phyloP scores from a whole-genome alignment of 1,140 invertebrate genomes.

The Drosophila bipectinata region DNA sequence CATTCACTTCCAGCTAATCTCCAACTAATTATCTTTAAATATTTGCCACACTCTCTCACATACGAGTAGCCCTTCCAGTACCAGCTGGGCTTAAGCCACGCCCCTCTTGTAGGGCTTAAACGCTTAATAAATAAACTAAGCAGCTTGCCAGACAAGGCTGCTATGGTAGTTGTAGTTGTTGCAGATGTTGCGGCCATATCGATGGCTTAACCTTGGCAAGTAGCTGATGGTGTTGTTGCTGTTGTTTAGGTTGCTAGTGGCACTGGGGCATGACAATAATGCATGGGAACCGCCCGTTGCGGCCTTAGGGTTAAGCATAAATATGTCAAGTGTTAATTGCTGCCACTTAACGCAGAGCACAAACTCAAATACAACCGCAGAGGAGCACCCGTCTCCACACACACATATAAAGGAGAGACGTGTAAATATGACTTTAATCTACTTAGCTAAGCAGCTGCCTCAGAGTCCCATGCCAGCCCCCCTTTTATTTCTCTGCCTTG shows the following conservation, averaged over 20 bases:
- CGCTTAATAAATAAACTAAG: conserved; percentile 76
- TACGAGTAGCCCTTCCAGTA: not conserved
- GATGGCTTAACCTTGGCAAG: conserved; percentile 66
- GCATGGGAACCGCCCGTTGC: conserved; percentile 54
- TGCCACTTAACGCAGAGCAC: conserved; percentile 79
- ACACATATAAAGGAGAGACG: conserved; percentile 18
- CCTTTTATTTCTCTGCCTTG: conserved; percentile 21
- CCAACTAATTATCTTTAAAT: conserved; percentile 69
- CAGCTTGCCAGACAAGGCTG: conserved; percentile 65
- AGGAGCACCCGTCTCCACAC: conserved; percentile 9
- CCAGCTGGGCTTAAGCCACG: conserved; percentile 24
- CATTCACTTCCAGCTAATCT: not conserved
- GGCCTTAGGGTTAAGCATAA: conserved; percentile 70
- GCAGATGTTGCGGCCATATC: conserved; percentile 55
- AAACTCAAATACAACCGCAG: conserved; percentile 69
- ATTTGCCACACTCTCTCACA: conserved; percentile 49
- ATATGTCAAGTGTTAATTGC: conserved; percentile 82
- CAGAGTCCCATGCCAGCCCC: conserved; percentile 1
- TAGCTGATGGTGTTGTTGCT: conserved; percentile 23
- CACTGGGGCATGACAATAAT: conserved; percentile 53
- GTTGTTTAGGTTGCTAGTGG: conserved; percentile 27
- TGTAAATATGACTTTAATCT: conserved; percentile 83
- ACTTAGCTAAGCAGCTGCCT: conserved; percentile 64
- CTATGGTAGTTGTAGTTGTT: conserved; percentile 12
- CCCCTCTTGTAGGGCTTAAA: conserved; percentile 55